Conservation (phyloP, 2,113 vertebrate species). For the Chrysochloris asiatica region DNA sequence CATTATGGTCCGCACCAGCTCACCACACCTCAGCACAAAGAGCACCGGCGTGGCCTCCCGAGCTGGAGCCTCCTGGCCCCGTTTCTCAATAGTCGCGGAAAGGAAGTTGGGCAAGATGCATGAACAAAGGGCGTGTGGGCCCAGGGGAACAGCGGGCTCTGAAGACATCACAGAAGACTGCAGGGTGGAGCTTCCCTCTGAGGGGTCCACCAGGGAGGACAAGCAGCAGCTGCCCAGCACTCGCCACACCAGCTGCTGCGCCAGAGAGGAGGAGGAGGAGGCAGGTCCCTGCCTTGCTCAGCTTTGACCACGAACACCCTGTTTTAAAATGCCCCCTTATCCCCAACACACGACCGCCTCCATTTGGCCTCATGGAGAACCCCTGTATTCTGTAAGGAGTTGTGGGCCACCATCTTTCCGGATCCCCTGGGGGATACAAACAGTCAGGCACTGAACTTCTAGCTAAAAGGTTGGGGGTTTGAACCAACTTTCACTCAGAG, state of each 20-base stretch:
- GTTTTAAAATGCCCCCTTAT: neutral
- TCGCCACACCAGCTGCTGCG: too few relatives aligned
- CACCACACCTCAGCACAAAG: neutral
- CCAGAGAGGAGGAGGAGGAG: neutral
- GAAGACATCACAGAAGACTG: neutral
- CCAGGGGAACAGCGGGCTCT: neutral
- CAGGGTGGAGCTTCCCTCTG: too few relatives aligned
- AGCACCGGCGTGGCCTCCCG: neutral
- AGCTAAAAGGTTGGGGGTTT: neutral
- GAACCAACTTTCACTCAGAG: neutral
- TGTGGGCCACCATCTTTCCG: too few relatives aligned
- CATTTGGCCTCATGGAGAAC: too few relatives aligned
- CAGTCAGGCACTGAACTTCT: too few relatives aligned
- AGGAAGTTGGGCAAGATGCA: slow-evolving; percentile 45
- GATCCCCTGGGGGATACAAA: too few relatives aligned
- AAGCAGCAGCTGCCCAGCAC: neutral
- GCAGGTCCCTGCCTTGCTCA: neutral
- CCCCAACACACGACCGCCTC: neutral
- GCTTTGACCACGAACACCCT: neutral
- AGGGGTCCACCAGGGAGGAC: neutral
- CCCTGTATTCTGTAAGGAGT: too few relatives aligned
- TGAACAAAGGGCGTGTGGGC: neutral
- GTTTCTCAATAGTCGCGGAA: slow-evolving; percentile 37
- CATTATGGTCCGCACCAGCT: neutral
- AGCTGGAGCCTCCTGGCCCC: too few relatives aligned